Evolutionary conservation across 2,797 vertebrate species (phyloP), one percentile per base, ranked within the genome.

Genomic region (Acanthurus tractus): DNA sequence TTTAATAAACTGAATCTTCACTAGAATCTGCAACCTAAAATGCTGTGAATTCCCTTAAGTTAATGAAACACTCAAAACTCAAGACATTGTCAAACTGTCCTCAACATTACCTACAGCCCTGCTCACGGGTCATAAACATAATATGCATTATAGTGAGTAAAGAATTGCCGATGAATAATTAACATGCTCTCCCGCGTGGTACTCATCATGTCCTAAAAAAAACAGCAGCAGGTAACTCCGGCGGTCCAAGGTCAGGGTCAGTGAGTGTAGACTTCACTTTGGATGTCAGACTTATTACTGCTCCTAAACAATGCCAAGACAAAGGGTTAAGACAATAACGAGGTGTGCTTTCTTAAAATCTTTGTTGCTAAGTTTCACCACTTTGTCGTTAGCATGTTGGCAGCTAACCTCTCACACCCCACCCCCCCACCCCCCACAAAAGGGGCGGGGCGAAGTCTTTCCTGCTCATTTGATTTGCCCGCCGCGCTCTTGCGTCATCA

Each of bases 401-500:
- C 9, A 15, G 53, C 40, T 13, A 4, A 25, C 2, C 23, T 40
- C 38, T 9, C 38, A 40, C 7, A 11, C 38, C 1, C 0, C 38
- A 4, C 38, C 38, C 38, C 38, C 38, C 38, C 1, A 10, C 18
- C 4, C 29, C 11, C 20, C 0, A 0, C 0, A 4, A 9, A 4
- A 2, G 0, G 40, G 80, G 75, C 70, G 82, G 65, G 18, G 62
- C 34, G 44, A 25, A 29, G 1, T 0, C 7, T 5, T 0, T 23
- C 12, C 46, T 7, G 8, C n/a, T n/a, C 54, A 8, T 53, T 13
- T 53, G 79, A 88, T 86, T 86, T 7, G 74, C 36, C 71, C 25
- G 36, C 42, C 17, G 53, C 12, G 1, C 23, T 10, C 4, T 0
- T 10, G 3, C 81, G 84, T 85, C 81, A 83, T 20, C 45, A 0